Conservation (phyloP, 2,888 invertebrate species). For the Pemphredon lugubris region DNA sequence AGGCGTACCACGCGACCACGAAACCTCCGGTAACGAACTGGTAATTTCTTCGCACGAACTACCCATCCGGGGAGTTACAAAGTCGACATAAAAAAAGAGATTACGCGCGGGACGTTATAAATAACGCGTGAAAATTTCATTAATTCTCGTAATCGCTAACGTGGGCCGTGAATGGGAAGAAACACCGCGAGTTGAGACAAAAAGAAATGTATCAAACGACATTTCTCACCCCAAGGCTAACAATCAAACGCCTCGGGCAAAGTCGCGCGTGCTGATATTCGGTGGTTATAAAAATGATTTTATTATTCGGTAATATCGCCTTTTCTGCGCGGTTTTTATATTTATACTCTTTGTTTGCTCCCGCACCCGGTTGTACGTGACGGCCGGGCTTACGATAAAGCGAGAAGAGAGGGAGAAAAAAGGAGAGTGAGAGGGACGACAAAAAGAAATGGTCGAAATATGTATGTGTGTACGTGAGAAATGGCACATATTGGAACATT, state of each 20-base stretch:
- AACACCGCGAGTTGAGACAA: too few relatives aligned
- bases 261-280: too few relatives aligned
- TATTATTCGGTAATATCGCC: conserved; percentile 1
- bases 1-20: neutral
- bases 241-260: too few relatives aligned
- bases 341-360: conserved; percentile 1
- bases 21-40: neutral
- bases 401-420: neutral
- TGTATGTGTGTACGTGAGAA: neutral
- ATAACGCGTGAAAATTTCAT: too few relatives aligned
- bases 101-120: too few relatives aligned
- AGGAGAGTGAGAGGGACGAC: neutral
- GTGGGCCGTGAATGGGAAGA: too few relatives aligned
- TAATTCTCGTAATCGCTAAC: too few relatives aligned
- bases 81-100: too few relatives aligned
- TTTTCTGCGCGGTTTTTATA: conserved; percentile 14
- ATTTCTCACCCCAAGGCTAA: too few relatives aligned
- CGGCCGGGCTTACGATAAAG: conserved; percentile 2
- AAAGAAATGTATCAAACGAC: too few relatives aligned
- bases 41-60: neutral
- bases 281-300: neutral
- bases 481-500: neutral
- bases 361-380: neutral
- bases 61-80: neutral
- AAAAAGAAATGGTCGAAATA: too few relatives aligned